phyloP scores from a whole-genome alignment of 1,140 invertebrate species.

The Agrypnia vestita region DNA sequence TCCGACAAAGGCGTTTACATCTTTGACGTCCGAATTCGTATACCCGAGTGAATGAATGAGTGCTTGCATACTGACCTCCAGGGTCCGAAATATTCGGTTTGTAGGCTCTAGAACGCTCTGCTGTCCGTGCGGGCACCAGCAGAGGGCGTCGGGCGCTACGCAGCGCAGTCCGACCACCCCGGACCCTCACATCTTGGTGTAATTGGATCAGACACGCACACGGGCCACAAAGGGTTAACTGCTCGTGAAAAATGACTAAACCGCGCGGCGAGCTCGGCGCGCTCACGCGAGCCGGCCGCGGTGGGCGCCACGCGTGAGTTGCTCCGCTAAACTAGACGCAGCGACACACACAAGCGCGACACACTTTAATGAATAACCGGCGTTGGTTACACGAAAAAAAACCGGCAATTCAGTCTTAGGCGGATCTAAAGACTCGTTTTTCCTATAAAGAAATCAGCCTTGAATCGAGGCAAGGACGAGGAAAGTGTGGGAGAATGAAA shows the following conservation, averaged over 20 bases:
- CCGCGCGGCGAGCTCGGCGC: not conserved
- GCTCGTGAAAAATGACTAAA: conserved; percentile 49
- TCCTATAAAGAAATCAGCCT: too few relatives aligned
- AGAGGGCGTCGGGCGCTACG: not conserved
- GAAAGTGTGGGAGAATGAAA: too few relatives aligned
- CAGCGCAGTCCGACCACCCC: not conserved
- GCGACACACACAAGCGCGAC: not conserved
- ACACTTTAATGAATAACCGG: not conserved
- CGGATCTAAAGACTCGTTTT: too few relatives aligned
- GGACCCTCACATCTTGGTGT: conserved; percentile 45
- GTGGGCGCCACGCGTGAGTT: not conserved
- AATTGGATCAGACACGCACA: conserved; percentile 48
- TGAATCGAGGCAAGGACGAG: too few relatives aligned
- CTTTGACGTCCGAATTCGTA: too few relatives aligned
- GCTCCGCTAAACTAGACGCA: too few relatives aligned
- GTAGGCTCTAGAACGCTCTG: too few relatives aligned
- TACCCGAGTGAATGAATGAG: too few relatives aligned
- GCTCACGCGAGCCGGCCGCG: not conserved
- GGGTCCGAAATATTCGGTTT: too few relatives aligned
- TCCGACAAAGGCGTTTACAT: too few relatives aligned
- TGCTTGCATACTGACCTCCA: too few relatives aligned
- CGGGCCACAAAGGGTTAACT: conserved; percentile 33
- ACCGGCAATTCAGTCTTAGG: not conserved
- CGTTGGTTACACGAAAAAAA: not conserved
- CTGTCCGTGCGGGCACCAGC: too few relatives aligned